These are phyloP conservation scores for Dorcus hopei DNA, from an alignment of 2,888 invertebrate genomes.

Conservation along the genomic window DNA sequence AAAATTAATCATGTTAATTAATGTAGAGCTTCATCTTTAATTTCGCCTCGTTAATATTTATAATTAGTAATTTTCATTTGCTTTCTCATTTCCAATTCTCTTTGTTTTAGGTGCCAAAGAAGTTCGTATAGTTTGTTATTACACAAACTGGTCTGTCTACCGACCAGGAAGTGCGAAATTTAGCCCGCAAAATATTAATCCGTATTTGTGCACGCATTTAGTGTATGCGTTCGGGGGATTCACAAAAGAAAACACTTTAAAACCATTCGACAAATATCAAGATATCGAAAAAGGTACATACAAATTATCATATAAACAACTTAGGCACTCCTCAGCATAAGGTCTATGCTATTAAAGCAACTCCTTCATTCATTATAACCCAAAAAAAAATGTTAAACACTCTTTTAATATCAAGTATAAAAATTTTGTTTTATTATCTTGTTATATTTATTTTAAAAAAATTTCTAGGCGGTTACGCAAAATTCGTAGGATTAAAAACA, in stretches of 20 bases:
- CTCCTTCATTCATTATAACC: too few species aligned
- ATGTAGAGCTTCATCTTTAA: too few species aligned
- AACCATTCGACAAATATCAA: conserved; percentile 93
- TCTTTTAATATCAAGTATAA: too few species aligned
- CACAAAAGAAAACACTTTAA: conserved; percentile 85
- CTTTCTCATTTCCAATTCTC: neutral
- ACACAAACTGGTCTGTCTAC: conserved; percentile 93
- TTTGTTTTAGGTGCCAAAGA: conserved; percentile 53
- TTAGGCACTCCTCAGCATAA: neutral
- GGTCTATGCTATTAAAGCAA: too few species aligned
- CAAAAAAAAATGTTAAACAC: too few species aligned
- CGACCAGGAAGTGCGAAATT: conserved; percentile 87
- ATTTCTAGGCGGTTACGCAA: conserved; percentile 80
- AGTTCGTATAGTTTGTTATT: conserved; percentile 83
- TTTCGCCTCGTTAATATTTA: too few species aligned
- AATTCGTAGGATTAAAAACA: conserved; percentile 88
- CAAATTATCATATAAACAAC: conserved; percentile 19
- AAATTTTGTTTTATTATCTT: too few species aligned
- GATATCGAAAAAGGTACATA: conserved; percentile 90
- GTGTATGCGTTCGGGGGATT: conserved; percentile 92
- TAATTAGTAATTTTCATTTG: too few species aligned
- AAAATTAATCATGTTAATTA: too few species aligned
- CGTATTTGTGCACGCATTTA: conserved; percentile 89
- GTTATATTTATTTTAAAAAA: too few species aligned
- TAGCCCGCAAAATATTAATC: conserved; percentile 91